A percentile compares a stretch with the other conserved stretches of the same genome.
Evolutionary conservation across 2,797 vertebrate species (phyloP).

Genomic region (Smutsia temminckii): DNA sequence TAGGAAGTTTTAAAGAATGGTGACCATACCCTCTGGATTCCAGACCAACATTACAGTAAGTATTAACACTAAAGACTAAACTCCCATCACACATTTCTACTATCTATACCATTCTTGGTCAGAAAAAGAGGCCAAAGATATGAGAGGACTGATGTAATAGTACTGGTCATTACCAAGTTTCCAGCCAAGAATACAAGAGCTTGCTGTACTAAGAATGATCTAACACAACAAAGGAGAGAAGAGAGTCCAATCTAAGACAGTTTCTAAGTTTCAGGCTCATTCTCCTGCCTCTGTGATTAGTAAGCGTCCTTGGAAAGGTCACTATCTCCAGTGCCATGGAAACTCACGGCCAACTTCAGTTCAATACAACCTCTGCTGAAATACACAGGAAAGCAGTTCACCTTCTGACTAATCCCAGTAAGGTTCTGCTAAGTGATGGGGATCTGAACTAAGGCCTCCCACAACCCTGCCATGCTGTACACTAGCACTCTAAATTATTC

Average conservation of each 20-base stretch:
- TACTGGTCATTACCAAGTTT: conserved; percentile 9
- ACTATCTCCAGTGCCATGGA: background rate
- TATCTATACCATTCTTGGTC: background rate
- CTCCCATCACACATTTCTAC: conserved; percentile 3
- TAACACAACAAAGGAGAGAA: conserved; percentile 20
- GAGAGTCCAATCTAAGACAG: conserved; percentile 9
- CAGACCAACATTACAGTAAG: conserved; percentile 44
- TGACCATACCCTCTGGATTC: background rate
- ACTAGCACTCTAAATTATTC: conserved; percentile 56
- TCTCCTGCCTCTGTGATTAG: conserved; percentile 29
- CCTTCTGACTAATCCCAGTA: conserved; percentile 46
- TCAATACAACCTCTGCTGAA: conserved; percentile 29
- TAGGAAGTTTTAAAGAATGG: conserved; percentile 38
- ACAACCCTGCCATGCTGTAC: conserved; percentile 38
- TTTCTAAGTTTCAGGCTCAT: conserved; percentile 42
- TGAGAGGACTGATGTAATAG: background rate
- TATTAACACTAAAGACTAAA: conserved; percentile 38
- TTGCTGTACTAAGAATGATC: background rate
- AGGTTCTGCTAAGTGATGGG: conserved; percentile 48
- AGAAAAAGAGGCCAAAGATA: conserved; percentile 38
- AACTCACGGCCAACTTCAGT: conserved; percentile 7
- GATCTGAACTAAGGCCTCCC: background rate
- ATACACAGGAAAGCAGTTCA: background rate
- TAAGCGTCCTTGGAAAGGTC: background rate
- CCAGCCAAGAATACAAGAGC: background rate